phyloP scores from a whole-genome alignment of 1,140 invertebrate species.

The Paracyclopina nana region DNA sequence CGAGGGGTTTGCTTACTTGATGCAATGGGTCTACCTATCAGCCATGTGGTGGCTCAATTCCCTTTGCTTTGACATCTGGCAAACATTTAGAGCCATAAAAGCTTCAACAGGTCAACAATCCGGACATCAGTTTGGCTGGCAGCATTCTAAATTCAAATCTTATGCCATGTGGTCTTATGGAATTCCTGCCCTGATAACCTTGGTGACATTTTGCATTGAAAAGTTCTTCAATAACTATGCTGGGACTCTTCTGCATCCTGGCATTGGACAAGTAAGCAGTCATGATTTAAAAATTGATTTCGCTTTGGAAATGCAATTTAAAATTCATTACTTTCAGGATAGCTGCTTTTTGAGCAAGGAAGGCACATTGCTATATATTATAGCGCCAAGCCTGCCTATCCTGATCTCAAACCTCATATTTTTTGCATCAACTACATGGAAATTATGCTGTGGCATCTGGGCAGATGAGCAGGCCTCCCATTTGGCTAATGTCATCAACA shows the following conservation, averaged over 20 bases:
- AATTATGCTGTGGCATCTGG: slow-evolving; percentile 10
- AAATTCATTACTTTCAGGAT: not conserved
- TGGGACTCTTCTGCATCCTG: not conserved
- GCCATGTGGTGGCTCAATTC: slow-evolving; percentile 9
- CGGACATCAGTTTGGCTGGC: not conserved
- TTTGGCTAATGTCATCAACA: not conserved
- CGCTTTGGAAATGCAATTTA: too few relatives aligned
- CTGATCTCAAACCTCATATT: not conserved
- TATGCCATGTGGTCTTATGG: slow-evolving; percentile 4
- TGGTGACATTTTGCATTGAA: slow-evolving; percentile 8
- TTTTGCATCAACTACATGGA: slow-evolving; percentile 4
- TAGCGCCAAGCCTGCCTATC: not conserved
- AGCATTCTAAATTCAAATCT: not conserved
- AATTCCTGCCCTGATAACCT: not conserved
- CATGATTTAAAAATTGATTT: too few relatives aligned
- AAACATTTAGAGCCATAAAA: slow-evolving; percentile 3
- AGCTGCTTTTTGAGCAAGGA: too few relatives aligned
- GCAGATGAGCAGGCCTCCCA: not conserved
- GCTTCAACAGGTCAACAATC: not conserved
- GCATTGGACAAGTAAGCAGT: too few relatives aligned
- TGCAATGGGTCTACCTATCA: not conserved
- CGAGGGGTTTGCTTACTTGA: not conserved
- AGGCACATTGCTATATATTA: too few relatives aligned
- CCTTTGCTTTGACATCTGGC: slow-evolving; percentile 10
- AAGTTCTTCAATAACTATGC: not conserved